A percentile compares a stretch with the other conserved stretches of the same genome.
Evolutionary conservation across 2,888 invertebrate genomes (phyloP).

Genomic region (Drosophila pseudotakahashii): DNA sequence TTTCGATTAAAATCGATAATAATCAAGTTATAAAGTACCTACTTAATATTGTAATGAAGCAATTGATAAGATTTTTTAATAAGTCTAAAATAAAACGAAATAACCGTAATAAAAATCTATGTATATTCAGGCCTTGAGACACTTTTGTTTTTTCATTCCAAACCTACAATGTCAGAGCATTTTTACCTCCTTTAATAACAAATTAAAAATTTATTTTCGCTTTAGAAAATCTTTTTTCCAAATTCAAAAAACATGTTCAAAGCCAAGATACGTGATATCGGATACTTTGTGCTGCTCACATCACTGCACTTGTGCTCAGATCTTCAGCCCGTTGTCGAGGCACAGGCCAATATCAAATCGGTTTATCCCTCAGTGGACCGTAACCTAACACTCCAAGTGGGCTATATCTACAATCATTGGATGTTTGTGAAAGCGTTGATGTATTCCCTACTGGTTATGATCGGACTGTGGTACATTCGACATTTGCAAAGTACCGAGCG

Average conservation of each 20-base stretch:
- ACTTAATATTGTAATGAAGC: too few relatives aligned
- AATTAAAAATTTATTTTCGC: neutral
- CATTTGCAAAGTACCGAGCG: constrained; percentile 9
- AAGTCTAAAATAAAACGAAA: too few relatives aligned
- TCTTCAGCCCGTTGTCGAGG: constrained; percentile 54
- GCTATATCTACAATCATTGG: constrained; percentile 52
- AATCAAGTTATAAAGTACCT: too few relatives aligned
- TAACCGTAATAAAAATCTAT: too few relatives aligned
- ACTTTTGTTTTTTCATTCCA: neutral
- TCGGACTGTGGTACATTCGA: constrained; percentile 53
- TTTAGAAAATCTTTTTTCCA: neutral
- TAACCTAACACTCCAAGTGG: constrained; percentile 43
- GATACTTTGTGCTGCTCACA: constrained; percentile 44
- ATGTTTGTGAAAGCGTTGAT: constrained; percentile 51
- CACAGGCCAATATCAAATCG: constrained; percentile 50
- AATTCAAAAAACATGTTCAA: constrained; percentile 25
- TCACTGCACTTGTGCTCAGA: constrained; percentile 48
- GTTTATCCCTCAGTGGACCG: constrained; percentile 31
- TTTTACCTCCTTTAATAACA: neutral
- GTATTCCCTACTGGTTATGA: constrained; percentile 45
- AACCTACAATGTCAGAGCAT: neutral
- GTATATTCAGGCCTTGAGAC: too few relatives aligned
- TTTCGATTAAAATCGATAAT: too few relatives aligned
- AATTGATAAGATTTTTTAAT: too few relatives aligned
- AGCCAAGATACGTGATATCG: constrained; percentile 19